Percentiles rank a stretch among this genome's conserved stretches.
Conservation (phyloP, 2,888 invertebrate genomes). For the Lamellibrachia satsuma region DNA sequence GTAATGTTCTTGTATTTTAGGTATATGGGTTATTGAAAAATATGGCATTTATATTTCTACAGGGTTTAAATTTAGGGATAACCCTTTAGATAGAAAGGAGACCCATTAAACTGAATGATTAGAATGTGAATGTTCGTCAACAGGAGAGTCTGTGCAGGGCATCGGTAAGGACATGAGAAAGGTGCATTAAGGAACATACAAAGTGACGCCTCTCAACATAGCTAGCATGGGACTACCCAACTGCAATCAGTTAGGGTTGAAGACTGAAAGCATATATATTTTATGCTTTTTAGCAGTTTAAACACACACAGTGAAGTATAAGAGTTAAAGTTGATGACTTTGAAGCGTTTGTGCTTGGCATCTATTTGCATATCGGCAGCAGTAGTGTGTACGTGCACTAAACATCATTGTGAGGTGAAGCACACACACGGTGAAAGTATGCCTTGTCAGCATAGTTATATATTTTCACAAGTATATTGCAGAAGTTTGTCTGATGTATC, state of each 20-base stretch:
- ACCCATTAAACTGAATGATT: too few species aligned
- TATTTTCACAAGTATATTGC: background rate
- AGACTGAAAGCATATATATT: background rate
- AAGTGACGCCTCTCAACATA: background rate
- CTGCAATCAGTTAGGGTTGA: background rate
- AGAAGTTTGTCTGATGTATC: background rate
- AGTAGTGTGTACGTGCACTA: background rate
- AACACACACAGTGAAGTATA: background rate
- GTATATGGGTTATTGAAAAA: background rate
- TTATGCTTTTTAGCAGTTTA: slow-evolving; percentile 6
- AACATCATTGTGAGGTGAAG: background rate
- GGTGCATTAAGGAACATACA: background rate
- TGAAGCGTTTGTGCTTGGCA: background rate
- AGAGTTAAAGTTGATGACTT: background rate
- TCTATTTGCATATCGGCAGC: background rate
- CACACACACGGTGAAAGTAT: background rate
- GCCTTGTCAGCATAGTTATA: background rate
- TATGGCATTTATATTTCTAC: background rate
- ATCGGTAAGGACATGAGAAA: background rate
- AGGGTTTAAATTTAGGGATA: background rate
- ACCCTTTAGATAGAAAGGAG: too few species aligned
- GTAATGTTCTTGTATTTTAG: background rate
- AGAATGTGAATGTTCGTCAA: too few species aligned
- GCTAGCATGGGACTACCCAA: background rate
- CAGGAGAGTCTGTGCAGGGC: background rate